Evolutionary conservation across 2,113 vertebrate genomes (phyloP).

Genomic region (Corythornis madagascariensis): DNA sequence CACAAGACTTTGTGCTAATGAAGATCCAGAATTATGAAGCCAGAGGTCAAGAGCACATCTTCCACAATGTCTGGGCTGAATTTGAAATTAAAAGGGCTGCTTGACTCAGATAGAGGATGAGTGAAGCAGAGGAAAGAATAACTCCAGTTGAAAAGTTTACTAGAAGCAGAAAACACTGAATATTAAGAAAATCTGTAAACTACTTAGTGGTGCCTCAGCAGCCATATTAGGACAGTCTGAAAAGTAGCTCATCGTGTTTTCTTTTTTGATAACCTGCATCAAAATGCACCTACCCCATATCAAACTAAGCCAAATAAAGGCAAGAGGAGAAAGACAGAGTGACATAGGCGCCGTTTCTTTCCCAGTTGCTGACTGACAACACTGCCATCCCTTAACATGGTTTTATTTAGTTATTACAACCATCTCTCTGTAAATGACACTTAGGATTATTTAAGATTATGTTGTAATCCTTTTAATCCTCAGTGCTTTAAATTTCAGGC

Average conservation of each 20-base stretch:
- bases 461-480: conserved; percentile 99
- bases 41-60: not conserved
- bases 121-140: not conserved
- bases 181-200: not conserved
- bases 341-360: conserved; percentile 57
- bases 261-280: not conserved
- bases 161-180: not conserved
- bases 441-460: conserved; percentile 99
- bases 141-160: not conserved
- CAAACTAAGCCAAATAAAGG: not conserved
- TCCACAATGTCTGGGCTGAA: not conserved
- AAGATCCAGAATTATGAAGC: not conserved
- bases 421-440: conserved; percentile 93
- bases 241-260: not conserved
- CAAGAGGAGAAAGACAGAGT: not conserved
- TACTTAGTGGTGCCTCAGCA: not conserved
- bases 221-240: not conserved
- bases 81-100: not conserved
- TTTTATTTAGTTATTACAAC: conserved; percentile 94
- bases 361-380: conserved; percentile 85
- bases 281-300: not conserved
- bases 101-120: not conserved
- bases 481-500: conserved; percentile 98
- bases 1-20: not conserved
- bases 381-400: conserved; percentile 85